Conservation (phyloP, 2,888 invertebrate species). For the Pseudococcus jackbeardsleyi region DNA sequence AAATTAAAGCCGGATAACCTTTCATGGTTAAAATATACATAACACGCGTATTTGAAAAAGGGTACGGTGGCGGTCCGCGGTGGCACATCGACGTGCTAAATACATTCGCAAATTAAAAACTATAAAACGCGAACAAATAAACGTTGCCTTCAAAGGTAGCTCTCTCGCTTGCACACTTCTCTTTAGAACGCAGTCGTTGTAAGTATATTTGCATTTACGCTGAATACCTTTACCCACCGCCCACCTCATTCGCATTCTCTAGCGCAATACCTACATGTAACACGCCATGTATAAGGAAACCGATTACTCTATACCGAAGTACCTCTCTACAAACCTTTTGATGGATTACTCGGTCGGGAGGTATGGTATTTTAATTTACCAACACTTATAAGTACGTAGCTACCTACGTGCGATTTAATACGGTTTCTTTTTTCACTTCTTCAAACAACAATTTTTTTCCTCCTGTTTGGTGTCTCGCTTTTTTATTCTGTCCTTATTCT, state of each 20-base stretch:
- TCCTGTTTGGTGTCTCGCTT: neutral
- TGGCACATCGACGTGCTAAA: slow-evolving; percentile 10
- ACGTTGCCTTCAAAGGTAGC: neutral
- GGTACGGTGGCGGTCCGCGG: neutral
- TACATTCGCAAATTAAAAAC: slow-evolving; percentile 47
- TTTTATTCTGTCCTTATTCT: neutral
- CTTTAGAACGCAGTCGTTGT: neutral
- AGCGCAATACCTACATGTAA: neutral
- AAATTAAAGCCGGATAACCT: slow-evolving; percentile 7
- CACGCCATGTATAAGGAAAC: neutral
- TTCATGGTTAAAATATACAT: slow-evolving; percentile 11
- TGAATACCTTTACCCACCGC: neutral
- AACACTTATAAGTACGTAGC: neutral
- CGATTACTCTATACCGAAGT: slow-evolving; percentile 9
- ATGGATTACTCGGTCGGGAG: slow-evolving; percentile 37
- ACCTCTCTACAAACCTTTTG: slow-evolving; percentile 37
- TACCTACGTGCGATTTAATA: slow-evolving; percentile 18
- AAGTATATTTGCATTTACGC: slow-evolving; percentile 30
- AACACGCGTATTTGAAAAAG: neutral
- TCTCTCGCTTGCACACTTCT: neutral
- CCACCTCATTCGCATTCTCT: neutral
- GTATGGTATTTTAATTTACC: slow-evolving; percentile 34
- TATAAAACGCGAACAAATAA: slow-evolving; percentile 2
- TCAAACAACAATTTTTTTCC: slow-evolving; percentile 28
- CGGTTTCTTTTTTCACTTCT: neutral